Evolutionary conservation across 2,113 vertebrate species (phyloP).

Genomic region (Corynorhinus townsendii): DNA sequence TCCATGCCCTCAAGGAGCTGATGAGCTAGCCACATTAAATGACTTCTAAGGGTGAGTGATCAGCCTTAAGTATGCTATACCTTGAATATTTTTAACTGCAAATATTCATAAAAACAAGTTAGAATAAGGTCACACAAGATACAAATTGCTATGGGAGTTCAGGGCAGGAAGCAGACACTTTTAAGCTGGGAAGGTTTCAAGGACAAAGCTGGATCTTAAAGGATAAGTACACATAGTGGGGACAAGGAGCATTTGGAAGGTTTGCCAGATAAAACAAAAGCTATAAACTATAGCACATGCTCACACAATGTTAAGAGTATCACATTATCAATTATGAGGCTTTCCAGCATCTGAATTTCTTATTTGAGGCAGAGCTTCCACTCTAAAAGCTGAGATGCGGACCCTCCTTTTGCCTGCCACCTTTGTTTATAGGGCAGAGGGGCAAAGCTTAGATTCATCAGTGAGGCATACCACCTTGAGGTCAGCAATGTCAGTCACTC

Average conservation of each 20-base stretch:
- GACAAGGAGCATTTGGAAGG: background rate
- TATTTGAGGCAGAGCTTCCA: background rate
- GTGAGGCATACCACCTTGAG: background rate
- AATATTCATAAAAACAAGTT: conserved; percentile 14
- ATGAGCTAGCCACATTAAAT: background rate
- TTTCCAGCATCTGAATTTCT: background rate
- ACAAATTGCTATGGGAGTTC: background rate
- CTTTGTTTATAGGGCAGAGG: background rate
- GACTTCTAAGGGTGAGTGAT: background rate
- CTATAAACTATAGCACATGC: background rate
- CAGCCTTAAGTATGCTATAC: background rate
- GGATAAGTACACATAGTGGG: background rate
- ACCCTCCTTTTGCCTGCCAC: background rate
- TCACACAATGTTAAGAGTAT: background rate
- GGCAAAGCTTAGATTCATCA: background rate
- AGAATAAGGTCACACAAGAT: conserved; percentile 4
- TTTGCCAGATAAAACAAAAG: background rate
- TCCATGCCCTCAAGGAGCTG: background rate
- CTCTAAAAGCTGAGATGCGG: background rate
- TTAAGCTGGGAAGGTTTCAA: background rate
- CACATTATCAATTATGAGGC: background rate
- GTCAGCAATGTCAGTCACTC: background rate
- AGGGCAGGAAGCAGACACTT: background rate
- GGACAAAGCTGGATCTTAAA: background rate
- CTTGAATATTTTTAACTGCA: conserved; percentile 22